Percentiles rank a stretch among this genome's conserved stretches.
Conservation (phyloP, 2,113 vertebrate species). For the Pachyramphus minor region DNA sequence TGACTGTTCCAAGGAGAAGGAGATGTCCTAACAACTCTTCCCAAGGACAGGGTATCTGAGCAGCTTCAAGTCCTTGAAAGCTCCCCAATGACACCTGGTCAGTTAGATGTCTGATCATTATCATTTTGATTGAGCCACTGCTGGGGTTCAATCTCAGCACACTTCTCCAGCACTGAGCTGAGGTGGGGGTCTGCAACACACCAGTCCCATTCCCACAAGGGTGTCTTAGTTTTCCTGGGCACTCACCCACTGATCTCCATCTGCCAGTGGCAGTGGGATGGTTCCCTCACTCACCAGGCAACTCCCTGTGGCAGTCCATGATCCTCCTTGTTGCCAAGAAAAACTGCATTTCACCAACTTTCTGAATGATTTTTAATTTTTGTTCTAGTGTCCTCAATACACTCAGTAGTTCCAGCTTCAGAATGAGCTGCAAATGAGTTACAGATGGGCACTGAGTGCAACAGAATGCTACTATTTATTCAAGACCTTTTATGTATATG, state of each 20-base stretch:
- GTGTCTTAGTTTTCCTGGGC: neutral
- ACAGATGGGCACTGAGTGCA: neutral
- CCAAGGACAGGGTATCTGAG: neutral
- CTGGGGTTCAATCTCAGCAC: neutral
- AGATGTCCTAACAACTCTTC: fast-evolving
- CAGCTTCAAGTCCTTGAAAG: neutral
- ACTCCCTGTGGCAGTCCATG: neutral
- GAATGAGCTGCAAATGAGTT: conserved; percentile 38
- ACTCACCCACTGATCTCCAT: fast-evolving
- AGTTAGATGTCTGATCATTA: neutral
- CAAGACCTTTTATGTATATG: neutral
- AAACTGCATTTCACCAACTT: neutral
- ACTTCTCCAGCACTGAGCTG: fast-evolving
- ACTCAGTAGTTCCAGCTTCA: conserved; percentile 4
- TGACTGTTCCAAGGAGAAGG: fast-evolving
- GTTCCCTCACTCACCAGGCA: neutral
- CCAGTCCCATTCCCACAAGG: neutral
- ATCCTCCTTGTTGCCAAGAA: neutral
- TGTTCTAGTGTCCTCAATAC: neutral
- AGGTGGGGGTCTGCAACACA: fast-evolving
- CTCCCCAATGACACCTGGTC: neutral
- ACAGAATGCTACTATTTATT: conserved; percentile 3
- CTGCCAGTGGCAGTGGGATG: fast-evolving
- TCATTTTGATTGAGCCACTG: neutral
- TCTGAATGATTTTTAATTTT: conserved; percentile 6